Percentiles rank a stretch among this genome's conserved stretches.
Conservation (phyloP, 1,140 invertebrate species). For the Aphidius gifuensis region DNA sequence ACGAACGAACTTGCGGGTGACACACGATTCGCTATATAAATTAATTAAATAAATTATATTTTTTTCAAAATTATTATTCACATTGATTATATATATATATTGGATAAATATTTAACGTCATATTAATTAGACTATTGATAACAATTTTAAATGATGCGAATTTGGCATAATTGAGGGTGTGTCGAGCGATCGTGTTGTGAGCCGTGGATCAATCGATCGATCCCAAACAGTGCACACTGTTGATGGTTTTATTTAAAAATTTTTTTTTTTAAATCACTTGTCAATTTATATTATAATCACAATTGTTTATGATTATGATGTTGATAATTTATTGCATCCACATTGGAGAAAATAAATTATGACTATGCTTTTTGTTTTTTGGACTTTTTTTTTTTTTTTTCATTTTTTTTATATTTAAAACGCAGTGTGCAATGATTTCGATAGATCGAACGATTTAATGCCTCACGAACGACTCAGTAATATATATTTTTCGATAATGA, state of each 20-base stretch:
- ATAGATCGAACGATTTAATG: conserved; percentile 20
- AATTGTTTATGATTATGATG: too few species aligned
- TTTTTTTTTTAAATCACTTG: not conserved
- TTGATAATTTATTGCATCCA: too few species aligned
- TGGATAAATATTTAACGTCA: too few species aligned
- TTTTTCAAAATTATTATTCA: not conserved
- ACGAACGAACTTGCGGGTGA: conserved; percentile 22
- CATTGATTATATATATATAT: not conserved
- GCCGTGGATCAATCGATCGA: conserved; percentile 23
- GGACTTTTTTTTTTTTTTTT: too few species aligned
- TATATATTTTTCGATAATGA: conserved; percentile 1
- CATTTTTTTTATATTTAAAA: too few species aligned
- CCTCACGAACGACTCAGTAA: conserved; percentile 15
- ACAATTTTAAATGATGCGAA: not conserved
- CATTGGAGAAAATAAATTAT: too few species aligned
- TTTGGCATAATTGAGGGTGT: conserved; percentile 4
- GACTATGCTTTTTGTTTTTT: too few species aligned
- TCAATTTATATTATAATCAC: too few species aligned
- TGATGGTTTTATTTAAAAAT: conserved; percentile 15
- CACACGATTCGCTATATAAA: conserved; percentile 25
- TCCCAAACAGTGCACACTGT: conserved; percentile 27
- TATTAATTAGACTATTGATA: too few species aligned
- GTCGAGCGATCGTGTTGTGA: conserved; percentile 24
- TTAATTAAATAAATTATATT: conserved; percentile 10
- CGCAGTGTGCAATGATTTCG: conserved; percentile 27